These are phyloP conservation scores for Coelogynopora nodosa DNA, from an alignment of 2,888 invertebrate genomes.

Conservation along the genomic window DNA sequence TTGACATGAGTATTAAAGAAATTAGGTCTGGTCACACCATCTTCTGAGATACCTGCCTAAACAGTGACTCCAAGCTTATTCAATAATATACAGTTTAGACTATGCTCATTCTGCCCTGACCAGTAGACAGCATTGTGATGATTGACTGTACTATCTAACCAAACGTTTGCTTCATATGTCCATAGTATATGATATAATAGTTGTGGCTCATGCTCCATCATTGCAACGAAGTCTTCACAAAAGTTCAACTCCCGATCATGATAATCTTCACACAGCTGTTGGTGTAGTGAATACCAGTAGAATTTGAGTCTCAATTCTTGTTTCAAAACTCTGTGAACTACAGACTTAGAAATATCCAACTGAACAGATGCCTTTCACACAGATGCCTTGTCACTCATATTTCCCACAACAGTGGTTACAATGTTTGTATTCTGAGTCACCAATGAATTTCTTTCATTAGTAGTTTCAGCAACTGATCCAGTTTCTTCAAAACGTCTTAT, in stretches of 20 bases:
- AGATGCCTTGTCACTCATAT: not conserved
- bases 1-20: slow-evolving; percentile 13
- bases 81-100: slow-evolving; percentile 6
- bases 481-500: slow-evolving; percentile 1
- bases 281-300: slow-evolving; percentile 14
- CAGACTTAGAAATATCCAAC: slow-evolving; percentile 30
- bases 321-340: slow-evolving; percentile 33
- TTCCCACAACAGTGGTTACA: not conserved
- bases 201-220: slow-evolving; percentile 26
- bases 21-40: slow-evolving; percentile 23
- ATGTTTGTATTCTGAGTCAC: slow-evolving; percentile 1
- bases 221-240: slow-evolving; percentile 21
- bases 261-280: slow-evolving; percentile 33
- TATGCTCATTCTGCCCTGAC: slow-evolving; percentile 30
- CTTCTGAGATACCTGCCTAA: slow-evolving; percentile 33
- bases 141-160: slow-evolving; percentile 23
- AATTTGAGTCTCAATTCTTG: slow-evolving; percentile 19
- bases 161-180: slow-evolving; percentile 10
- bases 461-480: slow-evolving; percentile 20
- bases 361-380: slow-evolving; percentile 4
- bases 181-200: slow-evolving; percentile 5
- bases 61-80: not conserved
- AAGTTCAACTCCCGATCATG: slow-evolving; percentile 25
- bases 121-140: slow-evolving; percentile 33
- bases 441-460: not conserved